phyloP scores from a whole-genome alignment of 2,113 vertebrate species.

The Cheirogaleus medius region DNA sequence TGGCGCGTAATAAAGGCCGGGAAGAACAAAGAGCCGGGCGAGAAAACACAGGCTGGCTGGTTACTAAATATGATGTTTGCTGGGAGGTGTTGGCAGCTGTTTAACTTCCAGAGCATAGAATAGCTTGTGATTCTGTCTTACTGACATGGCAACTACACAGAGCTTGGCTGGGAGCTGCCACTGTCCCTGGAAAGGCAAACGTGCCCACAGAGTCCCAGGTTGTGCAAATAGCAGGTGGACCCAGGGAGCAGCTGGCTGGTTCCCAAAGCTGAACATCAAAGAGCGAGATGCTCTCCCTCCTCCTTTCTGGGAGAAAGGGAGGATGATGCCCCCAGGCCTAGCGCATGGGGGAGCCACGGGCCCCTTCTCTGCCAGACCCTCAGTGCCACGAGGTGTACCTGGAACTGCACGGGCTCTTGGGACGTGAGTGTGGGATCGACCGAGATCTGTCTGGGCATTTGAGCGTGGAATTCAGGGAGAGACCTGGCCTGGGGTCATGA shows the following conservation, averaged over 20 bases:
- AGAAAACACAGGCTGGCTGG: conserved; percentile 37
- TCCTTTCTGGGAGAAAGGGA: background rate
- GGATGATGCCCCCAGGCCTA: background rate
- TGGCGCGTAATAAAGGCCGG: conserved; percentile 35
- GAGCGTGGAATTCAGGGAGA: background rate
- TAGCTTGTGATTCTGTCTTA: background rate
- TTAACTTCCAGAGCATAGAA: conserved; percentile 30
- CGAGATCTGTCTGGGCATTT: background rate
- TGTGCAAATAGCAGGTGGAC: background rate
- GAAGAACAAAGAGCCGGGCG: conserved; percentile 40
- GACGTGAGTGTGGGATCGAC: background rate
- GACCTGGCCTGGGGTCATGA: background rate
- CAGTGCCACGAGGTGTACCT: background rate
- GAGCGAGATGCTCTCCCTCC: background rate
- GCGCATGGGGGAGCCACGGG: background rate
- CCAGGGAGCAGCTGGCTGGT: background rate
- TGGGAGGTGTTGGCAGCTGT: conserved; percentile 33
- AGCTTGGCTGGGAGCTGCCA: background rate
- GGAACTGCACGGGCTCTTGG: rapidly evolving
- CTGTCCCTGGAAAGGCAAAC: rapidly evolving
- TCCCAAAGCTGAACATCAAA: background rate
- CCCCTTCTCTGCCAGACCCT: background rate
- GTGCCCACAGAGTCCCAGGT: background rate
- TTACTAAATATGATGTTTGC: conserved; percentile 39
- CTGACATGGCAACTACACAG: rapidly evolving